Conservation (phyloP, 2,888 invertebrate species). For the Linnaemya tessellans region DNA sequence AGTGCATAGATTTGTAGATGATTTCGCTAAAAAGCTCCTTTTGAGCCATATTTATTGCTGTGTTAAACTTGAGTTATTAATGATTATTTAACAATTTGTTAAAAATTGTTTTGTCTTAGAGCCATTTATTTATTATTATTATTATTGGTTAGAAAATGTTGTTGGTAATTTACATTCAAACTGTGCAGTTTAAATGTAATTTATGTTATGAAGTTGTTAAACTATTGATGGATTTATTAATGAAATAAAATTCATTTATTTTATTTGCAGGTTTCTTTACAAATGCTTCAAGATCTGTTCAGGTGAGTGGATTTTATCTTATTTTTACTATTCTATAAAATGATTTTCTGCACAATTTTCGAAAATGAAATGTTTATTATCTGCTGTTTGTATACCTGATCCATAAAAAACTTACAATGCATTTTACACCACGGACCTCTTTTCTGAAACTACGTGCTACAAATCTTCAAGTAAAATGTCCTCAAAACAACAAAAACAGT, state of each 20-base stretch:
- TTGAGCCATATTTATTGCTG: conserved; percentile 61
- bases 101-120: conserved; percentile 31
- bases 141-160: conserved; percentile 36
- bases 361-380: no score
- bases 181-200: conserved; percentile 16
- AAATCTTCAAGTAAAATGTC: no score
- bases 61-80: conserved; percentile 65
- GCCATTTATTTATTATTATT: conserved; percentile 49
- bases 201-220: conserved; percentile 36
- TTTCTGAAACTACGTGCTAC: no score
- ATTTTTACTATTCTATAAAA: neutral
- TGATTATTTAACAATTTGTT: conserved; percentile 60
- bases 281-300: no score
- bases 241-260: conserved; percentile 8
- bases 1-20: conserved; percentile 22
- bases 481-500: no score
- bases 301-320: neutral
- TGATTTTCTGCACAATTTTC: no score
- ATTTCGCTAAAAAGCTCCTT: conserved; percentile 19
- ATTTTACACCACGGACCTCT: no score
- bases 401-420: no score
- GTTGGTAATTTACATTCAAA: conserved; percentile 21
- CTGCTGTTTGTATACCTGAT: no score
- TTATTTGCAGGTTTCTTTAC: neutral
- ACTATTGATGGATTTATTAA: conserved; percentile 44